Percentiles rank a stretch among this genome's conserved stretches.
Evolutionary conservation across 1,140 invertebrate genomes (phyloP).

Genomic region (Penaeus vannamei): DNA sequence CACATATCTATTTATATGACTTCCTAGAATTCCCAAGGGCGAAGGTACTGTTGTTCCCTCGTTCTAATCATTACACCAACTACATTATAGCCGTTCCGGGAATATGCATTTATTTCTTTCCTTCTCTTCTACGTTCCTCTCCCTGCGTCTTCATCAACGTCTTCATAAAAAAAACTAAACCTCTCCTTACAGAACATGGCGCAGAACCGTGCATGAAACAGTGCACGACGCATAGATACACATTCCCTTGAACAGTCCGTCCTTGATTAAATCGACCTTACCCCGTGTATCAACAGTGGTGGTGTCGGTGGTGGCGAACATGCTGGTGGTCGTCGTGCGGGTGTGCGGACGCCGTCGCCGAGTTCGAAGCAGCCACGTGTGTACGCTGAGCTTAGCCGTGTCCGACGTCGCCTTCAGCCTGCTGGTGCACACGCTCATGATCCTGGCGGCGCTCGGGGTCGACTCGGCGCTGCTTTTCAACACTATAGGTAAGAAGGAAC

Average conservation of each 20-base stretch:
- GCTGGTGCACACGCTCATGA: constrained; percentile 56
- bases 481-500: constrained; percentile 32
- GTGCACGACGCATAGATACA: not conserved
- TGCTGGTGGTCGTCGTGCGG: constrained; percentile 48
- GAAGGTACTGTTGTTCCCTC: too few species aligned
- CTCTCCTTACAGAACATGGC: too few species aligned
- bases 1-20: too few species aligned
- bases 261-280: not conserved
- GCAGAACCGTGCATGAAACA: not conserved
- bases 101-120: too few species aligned
- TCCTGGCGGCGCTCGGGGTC: constrained; percentile 53
- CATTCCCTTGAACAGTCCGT: not conserved
- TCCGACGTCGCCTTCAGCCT: constrained; percentile 58
- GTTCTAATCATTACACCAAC: too few species aligned
- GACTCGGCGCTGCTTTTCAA: constrained; percentile 48
- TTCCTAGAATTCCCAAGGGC: too few species aligned
- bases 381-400: constrained; percentile 51
- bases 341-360: constrained; percentile 40
- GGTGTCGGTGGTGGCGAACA: constrained; percentile 55
- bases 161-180: too few species aligned
- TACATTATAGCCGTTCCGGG: too few species aligned
- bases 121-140: too few species aligned
- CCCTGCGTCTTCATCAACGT: too few species aligned
- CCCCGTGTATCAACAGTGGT: constrained; percentile 17
- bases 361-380: constrained; percentile 50